Base-by-base conservation (phyloP, 1,140 invertebrate species). In the Diachasmimorpha longicaudata region DNA sequence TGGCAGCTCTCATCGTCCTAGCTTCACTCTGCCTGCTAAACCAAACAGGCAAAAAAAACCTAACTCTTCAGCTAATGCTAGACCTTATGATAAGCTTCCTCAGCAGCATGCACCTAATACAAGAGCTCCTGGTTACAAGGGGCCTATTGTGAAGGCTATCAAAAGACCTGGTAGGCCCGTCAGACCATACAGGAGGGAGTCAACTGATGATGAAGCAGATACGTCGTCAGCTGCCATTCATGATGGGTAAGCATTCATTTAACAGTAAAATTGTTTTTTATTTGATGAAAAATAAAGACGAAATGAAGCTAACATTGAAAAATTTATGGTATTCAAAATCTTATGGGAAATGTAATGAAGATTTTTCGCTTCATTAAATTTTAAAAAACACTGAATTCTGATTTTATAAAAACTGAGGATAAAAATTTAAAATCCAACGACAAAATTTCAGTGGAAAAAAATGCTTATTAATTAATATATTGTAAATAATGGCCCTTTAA, bases 21-120 rank as follows among this genome's bases (percentile, higher is more conserved):
- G 76, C 16, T 80, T 82, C 8, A 44, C 79, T 0, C 44, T 84
- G 6, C 78, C 83, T 10, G 74, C 69, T 0, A 77, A 82, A 68
- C 46, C 46, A 0, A 85, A 86, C 48, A 48, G n/a, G 39, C 79
- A 79, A 23, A 88, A 87, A 66, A 87, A 85, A 67, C 84, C 85
- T 8, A 5, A 71, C 2, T 76, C 76, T 0, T 72, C 76, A 0
- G 14, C 39, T 0, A 44, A 52, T 19, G 73, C 84, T 1, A 82
- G 85, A 66, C 87, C 87, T 0, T 88, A 85, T 55, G 86, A 89
- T 39, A 89, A 88, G 72, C 74, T 89, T 14, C 87, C 88, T 8
- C 86, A 87, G 21, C 88, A 89, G 48, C 88, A 89, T 63, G 88
- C 88, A 11, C 88, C 88, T 0, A 89, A 89, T 44, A 89, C 88